phyloP scores from a whole-genome alignment of 2,113 vertebrate species.

The Anthoscopus minutus region DNA sequence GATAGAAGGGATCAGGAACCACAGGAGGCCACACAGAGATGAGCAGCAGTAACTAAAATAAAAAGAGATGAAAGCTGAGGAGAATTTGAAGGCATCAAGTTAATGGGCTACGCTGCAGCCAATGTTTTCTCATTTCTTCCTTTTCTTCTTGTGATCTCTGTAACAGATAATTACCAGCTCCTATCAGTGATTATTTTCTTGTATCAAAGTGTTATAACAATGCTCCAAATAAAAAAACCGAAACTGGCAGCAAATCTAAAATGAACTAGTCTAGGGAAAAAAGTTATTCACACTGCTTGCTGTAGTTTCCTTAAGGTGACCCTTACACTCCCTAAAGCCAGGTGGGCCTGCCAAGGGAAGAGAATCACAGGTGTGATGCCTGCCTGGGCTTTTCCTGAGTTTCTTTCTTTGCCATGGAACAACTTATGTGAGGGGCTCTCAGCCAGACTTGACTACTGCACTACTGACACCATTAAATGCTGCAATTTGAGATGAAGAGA shows the following conservation, averaged over 20 bases:
- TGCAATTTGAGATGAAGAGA: background rate
- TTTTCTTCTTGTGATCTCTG: background rate
- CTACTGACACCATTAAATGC: background rate
- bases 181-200: background rate
- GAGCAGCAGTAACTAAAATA: background rate
- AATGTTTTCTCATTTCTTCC: background rate
- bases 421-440: accelerated
- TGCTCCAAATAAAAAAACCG: background rate
- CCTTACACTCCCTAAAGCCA: background rate
- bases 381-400: background rate
- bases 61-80: background rate
- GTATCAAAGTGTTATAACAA: background rate
- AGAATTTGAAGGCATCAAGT: background rate
- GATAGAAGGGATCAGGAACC: background rate
- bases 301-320: background rate
- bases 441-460: background rate
- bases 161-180: background rate
- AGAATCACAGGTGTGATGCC: background rate
- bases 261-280: background rate
- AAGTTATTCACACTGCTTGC: background rate
- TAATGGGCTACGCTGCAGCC: accelerated
- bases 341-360: background rate
- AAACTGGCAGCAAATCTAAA: background rate
- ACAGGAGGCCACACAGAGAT: background rate
- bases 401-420: background rate